Base-by-base conservation (phyloP, 2,113 vertebrate genomes). In the Mixornis gularis region DNA sequence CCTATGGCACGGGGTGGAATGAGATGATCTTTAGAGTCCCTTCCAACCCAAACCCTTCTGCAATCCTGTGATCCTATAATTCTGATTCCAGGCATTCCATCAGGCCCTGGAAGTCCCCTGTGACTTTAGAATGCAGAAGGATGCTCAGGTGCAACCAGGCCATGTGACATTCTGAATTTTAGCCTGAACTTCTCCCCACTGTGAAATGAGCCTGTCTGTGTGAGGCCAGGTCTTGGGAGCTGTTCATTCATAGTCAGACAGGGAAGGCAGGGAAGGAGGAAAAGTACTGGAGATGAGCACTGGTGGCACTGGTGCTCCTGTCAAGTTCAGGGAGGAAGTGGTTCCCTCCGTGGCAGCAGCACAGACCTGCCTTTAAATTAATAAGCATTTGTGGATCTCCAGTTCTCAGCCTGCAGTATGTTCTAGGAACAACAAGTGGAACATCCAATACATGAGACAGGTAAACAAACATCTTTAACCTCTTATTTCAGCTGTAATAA, bases 1-100 rank as follows among this genome's bases (percentile, higher is more conserved):
- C 10, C 55, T 2, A 30, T 30, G 49, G 49, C 20, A 63, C 10
- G 38, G 41, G 3, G 12, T 24, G 15, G 20, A 34, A 89, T 3
- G 3, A 13, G 14, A 16, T 41, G 46, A 40, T 4, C 53, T 36
- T 10, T 7, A 32, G 22, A 7, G 34, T 19, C 26, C 5, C 12
- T 52, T 55, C 48, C 48, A 51, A 27, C 14, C 17, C 25, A 76
- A 89, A 74, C 17, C 62, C 17, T 77, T 85, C 38, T 68, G 36
- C 0, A 0, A 49, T 41, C 25, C 34, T 21, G 3, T 17, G 19
- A 38, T 21, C 24, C n/a, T 20, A 6, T 29, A 24, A 30, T 26
- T 34, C 29, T 62, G 34, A 48, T 53, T 71, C 34, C 40, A 64
- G 30, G 18, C 78, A 56, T 60, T 14, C 34, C 51, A 12, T 22